Conservation (phyloP, 2,888 invertebrate species). For the Phaedon cochleariae region DNA sequence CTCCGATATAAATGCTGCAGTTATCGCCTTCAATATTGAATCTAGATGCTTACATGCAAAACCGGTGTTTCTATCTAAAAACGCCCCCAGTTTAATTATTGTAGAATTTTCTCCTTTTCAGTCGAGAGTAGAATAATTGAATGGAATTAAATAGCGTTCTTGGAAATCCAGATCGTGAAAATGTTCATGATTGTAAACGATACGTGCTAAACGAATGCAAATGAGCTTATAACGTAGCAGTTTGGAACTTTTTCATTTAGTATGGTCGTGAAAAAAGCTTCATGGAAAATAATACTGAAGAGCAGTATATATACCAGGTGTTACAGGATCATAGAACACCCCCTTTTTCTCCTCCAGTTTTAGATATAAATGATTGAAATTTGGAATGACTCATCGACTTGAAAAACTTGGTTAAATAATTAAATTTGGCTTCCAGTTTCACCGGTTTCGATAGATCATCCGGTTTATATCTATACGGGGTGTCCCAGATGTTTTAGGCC, state of each 20-base stretch:
- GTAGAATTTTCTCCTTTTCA: constrained; percentile 1
- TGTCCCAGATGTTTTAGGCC: too few species aligned
- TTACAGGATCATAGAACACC: too few species aligned
- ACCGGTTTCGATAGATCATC: too few species aligned
- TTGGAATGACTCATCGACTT: too few species aligned
- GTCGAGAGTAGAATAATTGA: neutral
- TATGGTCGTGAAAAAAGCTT: neutral
- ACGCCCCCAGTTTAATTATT: neutral
- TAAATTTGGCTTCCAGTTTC: too few species aligned
- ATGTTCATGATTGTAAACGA: neutral
- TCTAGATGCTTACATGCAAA: neutral
- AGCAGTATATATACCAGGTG: too few species aligned
- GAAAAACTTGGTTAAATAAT: too few species aligned
- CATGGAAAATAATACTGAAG: too few species aligned
- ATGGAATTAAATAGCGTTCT: neutral
- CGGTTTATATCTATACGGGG: too few species aligned
- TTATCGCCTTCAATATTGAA: neutral
- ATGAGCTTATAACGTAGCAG: neutral
- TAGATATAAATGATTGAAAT: too few species aligned
- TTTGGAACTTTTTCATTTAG: neutral
- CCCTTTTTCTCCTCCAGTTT: too few species aligned
- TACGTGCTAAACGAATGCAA: neutral
- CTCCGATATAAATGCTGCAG: too few species aligned
- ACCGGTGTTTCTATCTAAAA: neutral
- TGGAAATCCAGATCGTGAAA: neutral